phyloP scores from a whole-genome alignment of 2,113 vertebrate species.

The Sarotherodon lohbergeri region DNA sequence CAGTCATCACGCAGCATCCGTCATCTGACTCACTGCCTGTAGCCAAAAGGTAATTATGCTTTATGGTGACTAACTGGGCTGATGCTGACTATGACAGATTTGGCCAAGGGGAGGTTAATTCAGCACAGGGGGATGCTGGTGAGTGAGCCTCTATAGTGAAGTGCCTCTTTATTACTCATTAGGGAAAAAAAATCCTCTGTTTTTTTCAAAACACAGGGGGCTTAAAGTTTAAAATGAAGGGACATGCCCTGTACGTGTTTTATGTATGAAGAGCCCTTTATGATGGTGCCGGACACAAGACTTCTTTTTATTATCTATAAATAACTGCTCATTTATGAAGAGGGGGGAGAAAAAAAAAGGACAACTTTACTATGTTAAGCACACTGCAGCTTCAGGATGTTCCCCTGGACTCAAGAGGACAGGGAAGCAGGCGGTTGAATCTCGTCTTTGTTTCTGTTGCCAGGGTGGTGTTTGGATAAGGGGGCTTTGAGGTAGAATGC shows the following conservation, averaged over 20 bases:
- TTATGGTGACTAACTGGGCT: background rate
- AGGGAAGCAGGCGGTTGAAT: conserved; percentile 50
- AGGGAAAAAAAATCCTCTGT: background rate
- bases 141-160: background rate
- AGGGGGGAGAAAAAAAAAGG: background rate
- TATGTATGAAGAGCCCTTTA: background rate
- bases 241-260: background rate
- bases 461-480: conserved; percentile 62
- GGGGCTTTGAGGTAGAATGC: conserved; percentile 52
- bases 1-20: background rate
- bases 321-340: background rate
- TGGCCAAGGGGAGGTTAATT: background rate
- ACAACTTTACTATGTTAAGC: conserved; percentile 5
- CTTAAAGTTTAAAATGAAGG: background rate
- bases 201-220: background rate
- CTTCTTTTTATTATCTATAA: background rate
- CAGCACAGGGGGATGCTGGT: conserved; percentile 28
- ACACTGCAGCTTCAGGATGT: conserved; percentile 55
- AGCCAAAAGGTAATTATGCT: background rate
- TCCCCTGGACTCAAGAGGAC: conserved; percentile 40
- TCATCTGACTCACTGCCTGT: conserved; percentile 8
- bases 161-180: background rate
- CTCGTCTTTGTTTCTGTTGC: conserved; percentile 68
- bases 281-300: background rate
- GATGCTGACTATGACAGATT: background rate